Evolutionary conservation across 2,888 invertebrate genomes (phyloP), one percentile per base, ranked within the genome.

Genomic region (Osmoderma eremita): DNA sequence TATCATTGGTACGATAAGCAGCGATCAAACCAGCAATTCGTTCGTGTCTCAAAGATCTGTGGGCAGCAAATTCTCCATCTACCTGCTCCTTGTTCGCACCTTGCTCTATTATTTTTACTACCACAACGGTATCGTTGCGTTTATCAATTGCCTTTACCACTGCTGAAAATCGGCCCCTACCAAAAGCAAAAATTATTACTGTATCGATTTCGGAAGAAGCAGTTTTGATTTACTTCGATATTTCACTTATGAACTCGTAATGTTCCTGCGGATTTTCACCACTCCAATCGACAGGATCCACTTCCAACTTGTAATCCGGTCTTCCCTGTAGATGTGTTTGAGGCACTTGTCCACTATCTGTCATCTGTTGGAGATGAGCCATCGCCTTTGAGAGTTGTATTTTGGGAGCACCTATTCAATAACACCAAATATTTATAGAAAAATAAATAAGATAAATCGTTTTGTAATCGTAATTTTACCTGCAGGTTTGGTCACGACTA

Each of bases 181-280:
- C 78, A 77, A 15, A 51, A 67, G 58, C 5, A n/a, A 17, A 20
- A 38, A 22, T 12, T 24, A 12, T 22, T 30, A 30, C n/a, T 10
- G 24, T 45, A 62, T 36, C 13, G 42, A n/a, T n/a, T n/a, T n/a
- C n/a, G 3, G 13, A 42, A n/a, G 42, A 12, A 41, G 0, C 13
- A 39, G n/a, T 48, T 48, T 48, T 42, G 15, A 13, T 24, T 18
- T 74, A 85, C 85, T 84, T 88, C 71, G 88, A 87, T 24, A 97
- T 85, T 83, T 95, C 95, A 0, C 94, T 93, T 62, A 95, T 91
- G 77, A 94, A 93, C 74, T 90, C 91, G 81, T 93, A 95, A 70
- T 91, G 88, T 54, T 91, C 91, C 49, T 89, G 88, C 41, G 91
- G 86, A 65, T 88, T 88, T 10, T 85, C 83, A 50, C 90, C 87